Evolutionary conservation across 2,888 invertebrate species (phyloP).

Genomic region (Drosophila atroscutellata): DNA sequence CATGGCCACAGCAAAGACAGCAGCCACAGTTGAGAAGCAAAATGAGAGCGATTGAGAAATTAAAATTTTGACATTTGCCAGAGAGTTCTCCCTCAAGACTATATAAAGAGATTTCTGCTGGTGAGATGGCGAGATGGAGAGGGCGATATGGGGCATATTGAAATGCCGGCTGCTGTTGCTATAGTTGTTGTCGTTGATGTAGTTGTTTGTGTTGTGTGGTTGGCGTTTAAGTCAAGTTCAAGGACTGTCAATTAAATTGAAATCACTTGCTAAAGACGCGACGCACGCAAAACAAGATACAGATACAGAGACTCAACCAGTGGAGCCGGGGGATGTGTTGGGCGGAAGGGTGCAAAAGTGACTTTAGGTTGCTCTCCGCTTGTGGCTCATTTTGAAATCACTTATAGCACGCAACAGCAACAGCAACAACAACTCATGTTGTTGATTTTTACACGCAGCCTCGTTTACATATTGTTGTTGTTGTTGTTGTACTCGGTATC

Average conservation of each 20-base stretch:
- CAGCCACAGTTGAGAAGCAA: not conserved
- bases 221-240: conserved; percentile 82
- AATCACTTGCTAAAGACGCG: conserved; percentile 76
- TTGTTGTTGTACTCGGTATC: conserved; percentile 23
- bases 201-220: conserved; percentile 59
- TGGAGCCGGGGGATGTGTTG: not conserved
- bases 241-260: conserved; percentile 83
- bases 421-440: not conserved
- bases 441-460: conserved; percentile 55
- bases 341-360: conserved; percentile 16
- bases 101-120: not conserved
- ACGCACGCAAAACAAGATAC: conserved; percentile 62
- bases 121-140: conserved; percentile 2
- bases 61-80: conserved; percentile 23
- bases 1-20: conserved; percentile 20
- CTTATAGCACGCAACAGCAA: conserved; percentile 47
- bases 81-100: conserved; percentile 9
- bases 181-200: conserved; percentile 33
- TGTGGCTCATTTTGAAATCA: conserved; percentile 63
- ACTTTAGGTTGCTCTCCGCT: conserved; percentile 31
- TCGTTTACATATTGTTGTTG: conserved; percentile 47
- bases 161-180: conserved; percentile 48
- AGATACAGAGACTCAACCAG: conserved; percentile 29
- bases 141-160: conserved; percentile 43
- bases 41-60: conserved; percentile 25